phyloP scores from a whole-genome alignment of 2,113 vertebrate species.

The Amblyopsis rosae region DNA sequence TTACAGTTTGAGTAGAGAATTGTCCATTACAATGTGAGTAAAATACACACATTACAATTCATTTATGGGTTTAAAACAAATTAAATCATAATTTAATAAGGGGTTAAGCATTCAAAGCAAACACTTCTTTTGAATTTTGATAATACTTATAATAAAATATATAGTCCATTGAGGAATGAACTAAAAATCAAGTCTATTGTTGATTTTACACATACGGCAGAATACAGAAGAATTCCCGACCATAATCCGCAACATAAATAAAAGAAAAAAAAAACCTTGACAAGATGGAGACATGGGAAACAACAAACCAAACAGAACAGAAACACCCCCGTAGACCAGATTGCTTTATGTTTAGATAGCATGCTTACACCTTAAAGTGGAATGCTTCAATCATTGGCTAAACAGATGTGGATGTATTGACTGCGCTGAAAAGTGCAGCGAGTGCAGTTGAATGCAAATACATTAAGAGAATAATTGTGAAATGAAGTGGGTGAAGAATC shows the following conservation, averaged over 20 bases:
- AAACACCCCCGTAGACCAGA: slow-evolving; percentile 82
- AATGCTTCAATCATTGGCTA: slow-evolving; percentile 82
- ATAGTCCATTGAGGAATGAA: slow-evolving; percentile 21
- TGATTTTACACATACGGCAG: slow-evolving; percentile 67
- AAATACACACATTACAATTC: slow-evolving; percentile 49
- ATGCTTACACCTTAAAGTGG: slow-evolving; percentile 84
- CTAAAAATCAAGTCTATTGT: slow-evolving; percentile 40
- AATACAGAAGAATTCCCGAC: slow-evolving; percentile 70
- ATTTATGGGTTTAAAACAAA: slow-evolving; percentile 41
- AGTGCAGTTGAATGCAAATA: slow-evolving; percentile 64
- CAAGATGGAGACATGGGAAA: slow-evolving; percentile 63
- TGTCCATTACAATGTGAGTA: slow-evolving; percentile 46
- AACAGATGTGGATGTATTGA: slow-evolving; percentile 80
- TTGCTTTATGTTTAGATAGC: slow-evolving; percentile 81
- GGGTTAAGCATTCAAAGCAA: slow-evolving; percentile 66
- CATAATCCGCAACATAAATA: slow-evolving; percentile 77
- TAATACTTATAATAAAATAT: slow-evolving; percentile 43
- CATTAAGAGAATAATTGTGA: slow-evolving; percentile 44
- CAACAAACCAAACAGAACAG: slow-evolving; percentile 72
- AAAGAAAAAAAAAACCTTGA: slow-evolving; percentile 87
- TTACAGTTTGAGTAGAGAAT: slow-evolving; percentile 64
- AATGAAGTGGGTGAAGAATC: slow-evolving; percentile 47
- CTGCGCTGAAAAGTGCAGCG: slow-evolving; percentile 35
- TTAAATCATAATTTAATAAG: slow-evolving; percentile 48
- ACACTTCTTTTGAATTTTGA: slow-evolving; percentile 67